These are phyloP conservation scores for Pseudochromis fuscus DNA, from an alignment of 2,797 vertebrate species.

Conservation along the genomic window DNA sequence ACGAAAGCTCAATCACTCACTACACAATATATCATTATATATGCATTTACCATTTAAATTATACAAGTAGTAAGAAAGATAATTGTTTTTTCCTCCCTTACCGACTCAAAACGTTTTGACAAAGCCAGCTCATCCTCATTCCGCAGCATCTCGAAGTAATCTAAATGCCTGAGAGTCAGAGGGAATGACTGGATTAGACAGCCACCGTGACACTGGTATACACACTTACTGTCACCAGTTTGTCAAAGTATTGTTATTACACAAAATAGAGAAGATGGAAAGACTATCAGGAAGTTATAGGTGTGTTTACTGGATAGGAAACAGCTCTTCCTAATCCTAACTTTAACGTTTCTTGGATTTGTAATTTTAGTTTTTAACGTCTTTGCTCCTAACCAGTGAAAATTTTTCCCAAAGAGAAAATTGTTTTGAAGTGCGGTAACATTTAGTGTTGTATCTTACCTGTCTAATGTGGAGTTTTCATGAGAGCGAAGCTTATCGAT, in stretches of 20 bases:
- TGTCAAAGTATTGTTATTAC: no score
- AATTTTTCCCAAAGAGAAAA: neutral
- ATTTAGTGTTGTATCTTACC: conserved; percentile 82
- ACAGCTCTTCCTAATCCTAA: no score
- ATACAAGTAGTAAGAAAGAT: neutral
- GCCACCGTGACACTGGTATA: neutral
- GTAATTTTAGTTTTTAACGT: no score
- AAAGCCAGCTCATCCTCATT: conserved; percentile 98
- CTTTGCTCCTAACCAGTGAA: neutral
- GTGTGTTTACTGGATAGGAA: neutral
- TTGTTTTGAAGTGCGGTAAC: neutral
- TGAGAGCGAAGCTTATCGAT: conserved; percentile 98
- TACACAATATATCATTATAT: no score
- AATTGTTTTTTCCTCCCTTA: conserved; percentile 64
- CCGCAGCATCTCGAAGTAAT: conserved; percentile 99
- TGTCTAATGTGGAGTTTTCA: conserved; percentile 96
- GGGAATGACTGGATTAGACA: conserved; percentile 20
- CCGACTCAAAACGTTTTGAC: conserved; percentile 96
- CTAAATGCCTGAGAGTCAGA: conserved; percentile 90
- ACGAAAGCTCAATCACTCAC: neutral
- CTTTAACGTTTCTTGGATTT: neutral
- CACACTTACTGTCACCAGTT: no score
- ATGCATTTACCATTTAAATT: neutral
- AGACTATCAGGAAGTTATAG: no score
- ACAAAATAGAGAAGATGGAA: neutral